These are phyloP conservation scores for Tribolium madens DNA, from an alignment of 1,140 invertebrate species.

Conservation along the genomic window DNA sequence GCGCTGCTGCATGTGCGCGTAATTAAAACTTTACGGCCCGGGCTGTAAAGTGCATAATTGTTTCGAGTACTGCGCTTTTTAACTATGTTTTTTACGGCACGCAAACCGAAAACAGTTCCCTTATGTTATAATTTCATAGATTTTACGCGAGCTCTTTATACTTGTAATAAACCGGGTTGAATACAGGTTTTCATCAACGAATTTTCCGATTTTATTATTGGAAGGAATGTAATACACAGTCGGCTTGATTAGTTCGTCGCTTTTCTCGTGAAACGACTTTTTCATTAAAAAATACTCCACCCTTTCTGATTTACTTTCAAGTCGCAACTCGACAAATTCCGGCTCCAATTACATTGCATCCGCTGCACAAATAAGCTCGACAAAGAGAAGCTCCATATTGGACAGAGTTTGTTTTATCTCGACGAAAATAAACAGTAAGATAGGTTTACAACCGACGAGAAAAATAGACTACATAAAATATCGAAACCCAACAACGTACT, in stretches of 20 bases:
- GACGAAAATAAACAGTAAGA: neutral
- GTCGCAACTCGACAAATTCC: constrained; percentile 16
- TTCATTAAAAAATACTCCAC: constrained; percentile 12
- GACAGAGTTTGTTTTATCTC: neutral
- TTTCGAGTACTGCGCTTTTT: constrained; percentile 12
- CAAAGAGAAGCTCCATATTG: neutral
- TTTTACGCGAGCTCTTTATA: constrained; percentile 8
- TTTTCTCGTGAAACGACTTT: neutral
- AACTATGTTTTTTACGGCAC: neutral
- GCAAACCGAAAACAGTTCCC: constrained; percentile 14
- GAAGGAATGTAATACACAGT: constrained; percentile 8
- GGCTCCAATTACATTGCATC: constrained; percentile 17
- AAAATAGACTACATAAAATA: neutral
- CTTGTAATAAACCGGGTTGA: constrained; percentile 6
- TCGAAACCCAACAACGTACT: neutral
- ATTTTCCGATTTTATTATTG: constrained; percentile 17
- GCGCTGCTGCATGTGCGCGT: constrained; percentile 16
- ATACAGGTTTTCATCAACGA: neutral
- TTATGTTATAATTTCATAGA: constrained; percentile 22
- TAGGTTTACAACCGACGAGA: neutral
- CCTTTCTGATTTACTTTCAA: constrained; percentile 31
- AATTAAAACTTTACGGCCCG: constrained; percentile 30
- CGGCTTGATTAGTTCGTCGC: constrained; percentile 19
- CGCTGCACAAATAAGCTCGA: neutral
- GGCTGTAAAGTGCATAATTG: constrained; percentile 35